phyloP scores from a whole-genome alignment of 2,797 vertebrate genomes.

The Perdix hodgsoniae region DNA sequence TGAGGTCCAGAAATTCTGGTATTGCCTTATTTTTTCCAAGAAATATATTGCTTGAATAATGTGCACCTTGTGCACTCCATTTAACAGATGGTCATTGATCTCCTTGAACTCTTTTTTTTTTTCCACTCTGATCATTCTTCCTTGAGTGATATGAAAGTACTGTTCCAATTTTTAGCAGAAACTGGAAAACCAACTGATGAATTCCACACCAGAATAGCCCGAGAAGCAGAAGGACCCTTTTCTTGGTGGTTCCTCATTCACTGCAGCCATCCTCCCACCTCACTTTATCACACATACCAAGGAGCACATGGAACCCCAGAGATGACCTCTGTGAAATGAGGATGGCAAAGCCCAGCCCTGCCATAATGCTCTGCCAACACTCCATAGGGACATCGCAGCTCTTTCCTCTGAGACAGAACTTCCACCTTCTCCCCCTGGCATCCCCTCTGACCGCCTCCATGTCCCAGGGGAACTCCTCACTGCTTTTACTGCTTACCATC shows the following conservation, averaged over 20 bases:
- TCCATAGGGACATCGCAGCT: neutral
- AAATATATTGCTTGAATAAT: slow-evolving; percentile 16
- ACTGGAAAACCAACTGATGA: neutral
- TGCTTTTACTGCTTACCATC: neutral
- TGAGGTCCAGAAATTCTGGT: neutral
- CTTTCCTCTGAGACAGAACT: neutral
- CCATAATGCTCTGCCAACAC: neutral
- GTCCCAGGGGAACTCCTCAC: neutral
- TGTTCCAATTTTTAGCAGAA: neutral
- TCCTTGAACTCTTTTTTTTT: neutral
- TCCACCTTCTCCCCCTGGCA: neutral
- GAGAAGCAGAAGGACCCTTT: neutral
- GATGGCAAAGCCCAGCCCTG: neutral
- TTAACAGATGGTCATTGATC: neutral
- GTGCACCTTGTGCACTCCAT: slow-evolving; percentile 6
- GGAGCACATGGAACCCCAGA: neutral
- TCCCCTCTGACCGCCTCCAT: neutral
- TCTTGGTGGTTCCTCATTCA: neutral
- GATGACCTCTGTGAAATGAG: fast-evolving
- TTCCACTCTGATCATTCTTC: neutral
- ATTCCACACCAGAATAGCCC: neutral
- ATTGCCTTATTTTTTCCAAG: neutral
- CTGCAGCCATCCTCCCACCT: neutral
- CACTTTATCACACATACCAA: neutral
- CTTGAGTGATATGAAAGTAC: neutral